Base-by-base conservation (phyloP, 2,888 invertebrate genomes). In the Yponomeuta evonymella region DNA sequence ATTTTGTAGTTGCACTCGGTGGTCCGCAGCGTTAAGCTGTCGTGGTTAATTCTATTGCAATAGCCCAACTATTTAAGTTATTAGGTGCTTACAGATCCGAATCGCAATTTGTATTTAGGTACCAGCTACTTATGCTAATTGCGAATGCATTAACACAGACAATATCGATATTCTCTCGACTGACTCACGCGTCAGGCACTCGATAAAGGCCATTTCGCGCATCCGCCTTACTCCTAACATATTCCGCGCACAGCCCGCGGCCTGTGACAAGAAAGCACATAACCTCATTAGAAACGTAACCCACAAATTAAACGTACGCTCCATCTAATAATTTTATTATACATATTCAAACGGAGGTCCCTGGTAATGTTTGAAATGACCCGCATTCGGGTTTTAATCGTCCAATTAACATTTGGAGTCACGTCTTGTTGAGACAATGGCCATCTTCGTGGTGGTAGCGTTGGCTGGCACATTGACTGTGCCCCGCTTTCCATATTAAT, bases 231-330 rank as follows among this genome's bases (percentile, higher is more conserved):
- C 90, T 85, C 89, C 8, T n/a, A 10, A 29, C 8, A 48, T 85
- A 90, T 90, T 90, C 90, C 83, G 90, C 91, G 85, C 89, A 79
- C 86, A 83, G 80, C 68, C 77, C 84, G 83, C 84, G 84, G 85
- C 83, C 88, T 92, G 91, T 91, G 92, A 91, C 91, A 90, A 88
- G 92, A 90, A 90, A 91, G 91, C 91, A 84, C 90, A 92, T 90
- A 90, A 90, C 91, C 92, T 89, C 88, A 92, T 92, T 91, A 91
- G 88, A 90, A 89, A 89, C 87, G 89, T 86, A 85, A 86, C 88
- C 70, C 65, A 87, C 86, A 88, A 90, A 91, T 89, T 90, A 89
- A 89, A 82, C 81, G 80, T 81, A 79, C 84, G 82, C 81, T 85
- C 84, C 85, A 89, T 89, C 89, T 89, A 91, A 90, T 92, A 92